Evolutionary conservation across 2,113 vertebrate genomes (phyloP).

Genomic region (Oreocharis arfaki): DNA sequence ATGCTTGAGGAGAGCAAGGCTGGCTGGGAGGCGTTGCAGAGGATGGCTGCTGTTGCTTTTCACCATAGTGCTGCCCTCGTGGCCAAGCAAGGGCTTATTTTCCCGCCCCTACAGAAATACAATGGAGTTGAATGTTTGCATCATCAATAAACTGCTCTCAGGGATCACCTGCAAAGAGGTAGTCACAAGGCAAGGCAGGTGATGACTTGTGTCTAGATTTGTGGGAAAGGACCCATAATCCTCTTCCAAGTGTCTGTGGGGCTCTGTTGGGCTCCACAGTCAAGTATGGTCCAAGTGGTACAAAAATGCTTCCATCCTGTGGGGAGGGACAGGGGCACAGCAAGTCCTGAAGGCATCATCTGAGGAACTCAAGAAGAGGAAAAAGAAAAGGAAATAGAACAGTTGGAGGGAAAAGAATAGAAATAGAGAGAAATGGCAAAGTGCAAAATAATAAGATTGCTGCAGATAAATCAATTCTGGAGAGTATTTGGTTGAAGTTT

Average conservation of each 20-base stretch:
- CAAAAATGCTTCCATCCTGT: not conserved
- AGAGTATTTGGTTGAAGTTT: not conserved
- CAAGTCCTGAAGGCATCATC: not conserved
- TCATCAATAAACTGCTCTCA: not conserved
- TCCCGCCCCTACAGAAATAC: not conserved
- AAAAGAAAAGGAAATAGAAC: not conserved
- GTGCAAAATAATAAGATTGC: not conserved
- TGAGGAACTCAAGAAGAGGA: not conserved
- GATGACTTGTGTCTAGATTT: accelerated
- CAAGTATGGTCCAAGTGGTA: not conserved
- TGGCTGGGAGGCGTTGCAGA: accelerated
- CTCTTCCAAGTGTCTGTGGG: not conserved
- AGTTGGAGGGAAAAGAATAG: not conserved
- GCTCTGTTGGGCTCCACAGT: not conserved
- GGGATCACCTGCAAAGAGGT: not conserved
- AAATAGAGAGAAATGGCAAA: not conserved
- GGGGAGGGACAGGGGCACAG: not conserved
- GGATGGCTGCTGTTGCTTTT: not conserved
- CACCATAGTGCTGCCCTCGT: not conserved
- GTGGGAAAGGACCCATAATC: accelerated
- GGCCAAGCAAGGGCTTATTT: not conserved
- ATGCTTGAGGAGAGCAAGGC: not conserved
- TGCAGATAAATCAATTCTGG: not conserved
- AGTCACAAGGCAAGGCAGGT: not conserved
- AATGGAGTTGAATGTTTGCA: not conserved